Evolutionary conservation across 1,140 invertebrate genomes (phyloP).

Genomic region (Thaumatotibia leucotreta): DNA sequence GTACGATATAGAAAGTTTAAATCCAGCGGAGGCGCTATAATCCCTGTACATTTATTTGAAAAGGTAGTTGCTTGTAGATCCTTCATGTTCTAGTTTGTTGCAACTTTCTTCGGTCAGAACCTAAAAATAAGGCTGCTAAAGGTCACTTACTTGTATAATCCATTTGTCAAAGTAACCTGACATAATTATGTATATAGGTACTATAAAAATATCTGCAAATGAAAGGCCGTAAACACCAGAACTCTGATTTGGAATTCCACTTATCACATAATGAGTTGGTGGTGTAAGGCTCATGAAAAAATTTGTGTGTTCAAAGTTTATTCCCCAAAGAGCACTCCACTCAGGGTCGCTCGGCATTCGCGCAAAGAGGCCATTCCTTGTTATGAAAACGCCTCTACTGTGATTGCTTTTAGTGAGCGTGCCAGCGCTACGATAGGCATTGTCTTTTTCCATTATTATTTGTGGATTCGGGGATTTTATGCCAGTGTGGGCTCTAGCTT

Average conservation of each 20-base stretch:
- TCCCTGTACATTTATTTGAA: too few species aligned
- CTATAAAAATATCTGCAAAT: background rate
- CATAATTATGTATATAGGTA: too few species aligned
- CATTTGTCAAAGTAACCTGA: too few species aligned
- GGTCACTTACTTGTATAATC: too few species aligned
- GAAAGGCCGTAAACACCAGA: background rate
- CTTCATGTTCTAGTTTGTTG: too few species aligned
- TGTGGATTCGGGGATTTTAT: background rate
- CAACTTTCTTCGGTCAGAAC: too few species aligned
- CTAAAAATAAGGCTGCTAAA: too few species aligned
- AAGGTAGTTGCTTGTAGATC: too few species aligned
- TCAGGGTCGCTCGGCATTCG: conserved; percentile 17
- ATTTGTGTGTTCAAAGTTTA: conserved; percentile 5
- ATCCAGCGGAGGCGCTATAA: too few species aligned
- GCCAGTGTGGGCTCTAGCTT: background rate
- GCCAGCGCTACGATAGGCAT: conserved; percentile 16
- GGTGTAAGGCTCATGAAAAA: background rate
- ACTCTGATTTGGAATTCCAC: background rate
- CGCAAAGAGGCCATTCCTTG: conserved; percentile 27
- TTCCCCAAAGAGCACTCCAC: conserved; percentile 26
- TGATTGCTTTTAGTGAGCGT: conserved; percentile 28
- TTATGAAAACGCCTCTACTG: conserved; percentile 30
- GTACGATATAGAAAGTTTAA: too few species aligned
- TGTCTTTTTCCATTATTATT: conserved; percentile 11
- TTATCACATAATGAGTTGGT: background rate